A percentile compares a stretch with the other conserved stretches of the same genome.
Evolutionary conservation across 1,140 invertebrate genomes (phyloP).

Genomic region (Phocides pigmalion): DNA sequence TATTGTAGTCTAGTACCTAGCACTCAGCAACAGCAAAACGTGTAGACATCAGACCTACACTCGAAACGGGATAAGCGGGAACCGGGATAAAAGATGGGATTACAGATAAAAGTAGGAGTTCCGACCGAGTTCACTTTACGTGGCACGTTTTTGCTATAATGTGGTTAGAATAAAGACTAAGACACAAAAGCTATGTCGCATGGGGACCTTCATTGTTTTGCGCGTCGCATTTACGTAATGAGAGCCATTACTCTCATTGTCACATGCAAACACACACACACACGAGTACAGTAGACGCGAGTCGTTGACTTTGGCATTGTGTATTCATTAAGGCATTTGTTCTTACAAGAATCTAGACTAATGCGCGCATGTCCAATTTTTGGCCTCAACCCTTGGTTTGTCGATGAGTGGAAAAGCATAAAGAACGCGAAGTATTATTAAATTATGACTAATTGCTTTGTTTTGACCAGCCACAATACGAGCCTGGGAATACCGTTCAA

Average conservation of each 20-base stretch:
- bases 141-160: neutral
- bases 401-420: conserved; percentile 5
- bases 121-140: conserved; percentile 16
- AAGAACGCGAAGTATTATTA: conserved; percentile 3
- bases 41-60: conserved; percentile 7
- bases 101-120: conserved; percentile 22
- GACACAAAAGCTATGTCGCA: conserved; percentile 18
- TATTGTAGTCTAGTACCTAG: neutral
- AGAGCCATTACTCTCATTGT: conserved; percentile 30
- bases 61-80: conserved; percentile 2
- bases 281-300: conserved; percentile 8
- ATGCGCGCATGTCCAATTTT: conserved; percentile 6
- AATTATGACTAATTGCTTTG: neutral
- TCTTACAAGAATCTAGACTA: conserved; percentile 14
- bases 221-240: conserved; percentile 32
- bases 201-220: conserved; percentile 29
- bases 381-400: conserved; percentile 5
- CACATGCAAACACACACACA: conserved; percentile 15
- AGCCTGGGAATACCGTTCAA: neutral
- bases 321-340: conserved; percentile 5
- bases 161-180: conserved; percentile 31
- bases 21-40: neutral
- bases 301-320: conserved; percentile 29
- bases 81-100: conserved; percentile 17
- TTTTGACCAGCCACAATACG: neutral